phyloP scores from a whole-genome alignment of 2,888 invertebrate genomes.

The Tricholauxania praeusta region DNA sequence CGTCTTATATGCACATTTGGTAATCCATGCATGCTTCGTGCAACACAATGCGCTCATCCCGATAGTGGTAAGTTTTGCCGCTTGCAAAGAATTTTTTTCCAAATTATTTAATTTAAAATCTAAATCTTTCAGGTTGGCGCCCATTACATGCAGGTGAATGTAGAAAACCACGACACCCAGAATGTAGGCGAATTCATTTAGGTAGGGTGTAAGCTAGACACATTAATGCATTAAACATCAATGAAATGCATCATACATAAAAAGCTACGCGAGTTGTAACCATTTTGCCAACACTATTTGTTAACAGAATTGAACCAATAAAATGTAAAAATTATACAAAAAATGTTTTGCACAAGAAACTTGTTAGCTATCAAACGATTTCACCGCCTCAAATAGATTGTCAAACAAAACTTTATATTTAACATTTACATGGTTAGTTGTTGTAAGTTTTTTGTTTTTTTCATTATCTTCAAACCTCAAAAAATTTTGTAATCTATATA shows the following conservation, averaged over 20 bases:
- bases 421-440: not conserved
- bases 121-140: constrained; percentile 27
- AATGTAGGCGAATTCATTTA: not conserved
- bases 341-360: not conserved
- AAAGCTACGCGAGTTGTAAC: too few species aligned
- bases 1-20: constrained; percentile 22
- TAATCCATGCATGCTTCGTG: constrained; percentile 13
- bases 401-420: not conserved
- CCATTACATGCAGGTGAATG: not conserved
- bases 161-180: not conserved
- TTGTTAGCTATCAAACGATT: constrained; percentile 16
- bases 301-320: too few species aligned
- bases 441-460: too few species aligned
- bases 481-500: constrained; percentile 8
- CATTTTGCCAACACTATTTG: too few species aligned
- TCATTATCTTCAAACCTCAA: not conserved
- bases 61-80: not conserved
- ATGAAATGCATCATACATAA: too few species aligned
- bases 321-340: not conserved
- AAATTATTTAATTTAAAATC: not conserved
- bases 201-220: too few species aligned
- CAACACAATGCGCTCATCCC: not conserved
- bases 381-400: not conserved
- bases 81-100: not conserved
- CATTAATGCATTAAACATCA: too few species aligned